phyloP scores from a whole-genome alignment of 2,888 invertebrate genomes.

The Argyra leucocephala region DNA sequence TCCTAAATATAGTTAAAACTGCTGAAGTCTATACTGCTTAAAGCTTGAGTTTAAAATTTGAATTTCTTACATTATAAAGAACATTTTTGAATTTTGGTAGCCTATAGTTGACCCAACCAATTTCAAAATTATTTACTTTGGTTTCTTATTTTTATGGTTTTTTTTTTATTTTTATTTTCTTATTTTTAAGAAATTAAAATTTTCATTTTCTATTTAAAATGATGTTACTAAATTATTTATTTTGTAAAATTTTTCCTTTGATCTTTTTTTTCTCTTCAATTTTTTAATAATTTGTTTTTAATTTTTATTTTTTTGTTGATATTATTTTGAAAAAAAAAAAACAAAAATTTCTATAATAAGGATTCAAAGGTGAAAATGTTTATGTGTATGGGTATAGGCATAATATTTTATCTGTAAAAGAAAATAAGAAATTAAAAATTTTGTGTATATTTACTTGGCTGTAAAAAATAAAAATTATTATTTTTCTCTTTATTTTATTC shows the following conservation, averaged over 20 bases:
- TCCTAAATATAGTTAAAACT: too few species aligned
- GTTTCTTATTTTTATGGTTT: too few species aligned
- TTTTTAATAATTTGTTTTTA: background rate
- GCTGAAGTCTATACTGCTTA: too few species aligned
- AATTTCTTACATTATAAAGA: too few species aligned
- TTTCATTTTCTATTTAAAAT: background rate
- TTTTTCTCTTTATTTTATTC: too few species aligned
- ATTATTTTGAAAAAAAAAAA: background rate
- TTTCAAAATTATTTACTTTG: too few species aligned
- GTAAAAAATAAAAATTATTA: background rate
- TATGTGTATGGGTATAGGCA: background rate
- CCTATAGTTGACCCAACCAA: too few species aligned
- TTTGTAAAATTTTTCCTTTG: background rate
- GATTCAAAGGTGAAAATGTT: background rate
- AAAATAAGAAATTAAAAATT: background rate
- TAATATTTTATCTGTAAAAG: too few species aligned
- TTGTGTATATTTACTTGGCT: background rate
- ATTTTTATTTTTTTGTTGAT: background rate
- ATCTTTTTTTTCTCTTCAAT: background rate
- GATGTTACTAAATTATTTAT: background rate
- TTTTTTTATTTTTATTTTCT: too few species aligned
- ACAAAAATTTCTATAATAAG: background rate
- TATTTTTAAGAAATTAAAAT: background rate
- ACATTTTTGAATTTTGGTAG: too few species aligned
- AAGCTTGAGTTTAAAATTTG: too few species aligned